Evolutionary conservation across 2,888 invertebrate genomes (phyloP).

Genomic region (Drosophila pseudotalamancana): DNA sequence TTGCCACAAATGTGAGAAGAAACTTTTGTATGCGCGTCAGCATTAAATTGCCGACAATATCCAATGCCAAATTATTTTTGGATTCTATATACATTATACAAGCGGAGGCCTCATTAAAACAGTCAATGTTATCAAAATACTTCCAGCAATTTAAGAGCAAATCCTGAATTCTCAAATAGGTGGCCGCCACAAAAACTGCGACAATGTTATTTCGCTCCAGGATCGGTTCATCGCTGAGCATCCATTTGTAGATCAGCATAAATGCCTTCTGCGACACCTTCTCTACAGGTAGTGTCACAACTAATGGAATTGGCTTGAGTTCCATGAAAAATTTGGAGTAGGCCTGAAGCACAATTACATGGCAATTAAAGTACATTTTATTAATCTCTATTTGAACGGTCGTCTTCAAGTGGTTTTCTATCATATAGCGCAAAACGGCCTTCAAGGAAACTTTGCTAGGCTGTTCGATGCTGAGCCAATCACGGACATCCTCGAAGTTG

Average conservation of each 20-base stretch:
- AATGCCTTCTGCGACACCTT: slow-evolving; percentile 87
- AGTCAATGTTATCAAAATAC: slow-evolving; percentile 88
- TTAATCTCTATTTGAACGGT: slow-evolving; percentile 55
- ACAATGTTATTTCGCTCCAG: slow-evolving; percentile 83
- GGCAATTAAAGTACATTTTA: slow-evolving; percentile 70
- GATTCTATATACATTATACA: slow-evolving; percentile 84
- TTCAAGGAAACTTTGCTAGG: slow-evolving; percentile 32
- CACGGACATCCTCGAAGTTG: slow-evolving; percentile 52
- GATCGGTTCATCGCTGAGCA: slow-evolving; percentile 89
- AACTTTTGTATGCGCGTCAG: slow-evolving; percentile 90
- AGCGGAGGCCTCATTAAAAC: slow-evolving; percentile 88
- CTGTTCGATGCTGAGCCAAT: slow-evolving; percentile 45
- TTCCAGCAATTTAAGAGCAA: slow-evolving; percentile 86
- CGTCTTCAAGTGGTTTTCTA: slow-evolving; percentile 57
- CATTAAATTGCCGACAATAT: slow-evolving; percentile 76
- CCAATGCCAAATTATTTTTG: slow-evolving; percentile 82
- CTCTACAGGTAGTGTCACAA: slow-evolving; percentile 59
- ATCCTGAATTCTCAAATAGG: slow-evolving; percentile 69
- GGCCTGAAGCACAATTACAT: slow-evolving; percentile 75
- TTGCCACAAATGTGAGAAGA: slow-evolving; percentile 90
- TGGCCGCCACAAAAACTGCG: slow-evolving; percentile 59
- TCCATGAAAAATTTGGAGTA: slow-evolving; percentile 79
- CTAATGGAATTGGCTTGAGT: slow-evolving; percentile 19
- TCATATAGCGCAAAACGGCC: slow-evolving; percentile 53
- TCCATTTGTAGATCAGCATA: slow-evolving; percentile 91